A percentile compares a stretch with the other conserved stretches of the same genome.
Evolutionary conservation across 2,888 invertebrate genomes (phyloP).

Genomic region (Dryomyza anilis): DNA sequence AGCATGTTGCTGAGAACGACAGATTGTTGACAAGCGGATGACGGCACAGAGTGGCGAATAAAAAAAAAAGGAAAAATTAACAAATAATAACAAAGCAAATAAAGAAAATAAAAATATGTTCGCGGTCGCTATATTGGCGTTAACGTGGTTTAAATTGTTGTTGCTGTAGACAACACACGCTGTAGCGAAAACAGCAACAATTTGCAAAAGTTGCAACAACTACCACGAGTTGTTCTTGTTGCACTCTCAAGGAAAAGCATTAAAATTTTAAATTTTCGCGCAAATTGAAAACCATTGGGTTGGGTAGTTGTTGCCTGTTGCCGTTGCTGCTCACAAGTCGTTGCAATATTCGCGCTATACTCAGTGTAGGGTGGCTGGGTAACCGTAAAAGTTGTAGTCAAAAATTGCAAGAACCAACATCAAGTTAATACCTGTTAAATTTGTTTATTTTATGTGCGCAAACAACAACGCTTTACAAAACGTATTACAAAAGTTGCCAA

Average conservation of each 20-base stretch:
- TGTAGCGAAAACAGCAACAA: neutral
- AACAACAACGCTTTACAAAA: no score
- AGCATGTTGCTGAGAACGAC: no score
- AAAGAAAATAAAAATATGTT: neutral
- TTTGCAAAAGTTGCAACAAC: neutral
- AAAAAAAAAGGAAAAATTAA: neutral
- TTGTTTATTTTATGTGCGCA: no score
- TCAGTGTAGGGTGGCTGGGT: no score
- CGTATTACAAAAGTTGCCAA: neutral
- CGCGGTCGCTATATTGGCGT: neutral
- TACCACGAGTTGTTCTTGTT: neutral
- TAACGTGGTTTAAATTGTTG: neutral
- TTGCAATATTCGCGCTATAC: no score
- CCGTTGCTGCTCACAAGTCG: no score
- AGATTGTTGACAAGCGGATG: constrained; percentile 3
- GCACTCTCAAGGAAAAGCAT: no score
- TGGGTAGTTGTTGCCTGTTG: no score
- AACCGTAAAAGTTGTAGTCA: neutral
- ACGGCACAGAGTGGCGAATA: neutral
- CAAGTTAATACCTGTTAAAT: no score
- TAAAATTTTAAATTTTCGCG: no score
- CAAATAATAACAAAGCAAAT: neutral
- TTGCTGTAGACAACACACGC: neutral
- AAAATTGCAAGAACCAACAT: neutral
- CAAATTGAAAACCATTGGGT: no score